Evolutionary conservation across 2,888 invertebrate genomes (phyloP).

Genomic region (Volucella inanis): DNA sequence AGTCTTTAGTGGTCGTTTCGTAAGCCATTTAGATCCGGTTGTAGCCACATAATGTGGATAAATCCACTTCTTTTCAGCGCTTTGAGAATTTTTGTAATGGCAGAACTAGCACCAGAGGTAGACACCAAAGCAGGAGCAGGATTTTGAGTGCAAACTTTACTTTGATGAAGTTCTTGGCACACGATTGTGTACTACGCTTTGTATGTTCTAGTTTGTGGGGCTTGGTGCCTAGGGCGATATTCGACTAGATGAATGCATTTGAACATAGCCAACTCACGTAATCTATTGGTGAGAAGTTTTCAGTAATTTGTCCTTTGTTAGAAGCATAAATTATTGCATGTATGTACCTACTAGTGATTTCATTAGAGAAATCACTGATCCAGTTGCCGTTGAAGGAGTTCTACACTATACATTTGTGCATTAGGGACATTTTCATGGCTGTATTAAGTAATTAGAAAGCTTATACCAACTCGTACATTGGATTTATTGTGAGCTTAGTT

Average conservation of each 20-base stretch:
- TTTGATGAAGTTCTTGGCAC: slow-evolving; percentile 9
- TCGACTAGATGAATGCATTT: slow-evolving; percentile 33
- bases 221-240: slow-evolving; percentile 19
- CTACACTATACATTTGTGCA: no score
- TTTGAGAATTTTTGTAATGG: slow-evolving; percentile 17
- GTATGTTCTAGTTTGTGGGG: background rate
- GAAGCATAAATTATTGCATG: slow-evolving; percentile 45
- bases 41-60: slow-evolving; percentile 51
- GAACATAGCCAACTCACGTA: slow-evolving; percentile 50
- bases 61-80: slow-evolving; percentile 51
- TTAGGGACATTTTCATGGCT: no score
- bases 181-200: slow-evolving; percentile 32
- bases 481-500: no score
- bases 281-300: slow-evolving; percentile 55
- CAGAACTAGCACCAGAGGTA: no score
- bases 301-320: slow-evolving; percentile 57
- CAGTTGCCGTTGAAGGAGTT: background rate
- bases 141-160: slow-evolving; percentile 37
- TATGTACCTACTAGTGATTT: background rate
- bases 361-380: slow-evolving; percentile 40
- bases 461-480: no score
- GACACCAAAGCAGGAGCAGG: background rate
- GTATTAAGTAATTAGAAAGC: no score
- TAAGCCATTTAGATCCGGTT: slow-evolving; percentile 51
- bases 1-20: slow-evolving; percentile 30